Conservation (phyloP, 1,140 invertebrate species). For the Bombus consobrinus region DNA sequence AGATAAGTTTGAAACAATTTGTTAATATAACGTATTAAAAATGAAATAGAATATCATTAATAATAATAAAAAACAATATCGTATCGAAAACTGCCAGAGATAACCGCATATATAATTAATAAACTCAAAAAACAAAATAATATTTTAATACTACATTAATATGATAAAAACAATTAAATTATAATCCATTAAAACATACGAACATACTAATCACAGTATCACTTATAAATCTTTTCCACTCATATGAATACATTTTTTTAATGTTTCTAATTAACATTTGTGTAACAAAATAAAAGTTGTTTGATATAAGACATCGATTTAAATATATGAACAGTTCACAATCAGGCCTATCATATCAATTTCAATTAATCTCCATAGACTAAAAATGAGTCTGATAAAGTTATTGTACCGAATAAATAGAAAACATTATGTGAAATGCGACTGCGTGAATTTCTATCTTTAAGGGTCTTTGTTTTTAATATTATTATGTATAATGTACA, state of each 20-base stretch:
- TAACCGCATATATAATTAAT: not conserved
- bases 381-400: conserved; percentile 34
- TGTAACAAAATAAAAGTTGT: conserved; percentile 5
- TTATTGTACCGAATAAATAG: conserved; percentile 30
- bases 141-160: conserved; percentile 46
- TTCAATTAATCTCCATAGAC: conserved; percentile 17
- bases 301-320: conserved; percentile 5
- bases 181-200: not conserved
- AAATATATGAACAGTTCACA: conserved; percentile 31
- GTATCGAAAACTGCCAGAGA: conserved; percentile 33
- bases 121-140: conserved; percentile 17
- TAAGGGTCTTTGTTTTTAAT: conserved; percentile 54
- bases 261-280: not conserved
- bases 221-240: not conserved
- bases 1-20: not conserved
- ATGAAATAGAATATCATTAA: conserved; percentile 15
- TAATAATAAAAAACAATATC: not conserved
- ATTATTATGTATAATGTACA: conserved; percentile 63
- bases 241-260: not conserved
- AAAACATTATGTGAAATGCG: conserved; percentile 5
- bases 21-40: conserved; percentile 19
- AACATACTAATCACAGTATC: not conserved
- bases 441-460: conserved; percentile 40
- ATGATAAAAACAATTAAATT: conserved; percentile 5
- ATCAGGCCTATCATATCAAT: conserved; percentile 57